Percentiles rank a stretch among this genome's conserved stretches.
phyloP scores from a whole-genome alignment of 2,888 invertebrate species.

The Protula sp. region DNA sequence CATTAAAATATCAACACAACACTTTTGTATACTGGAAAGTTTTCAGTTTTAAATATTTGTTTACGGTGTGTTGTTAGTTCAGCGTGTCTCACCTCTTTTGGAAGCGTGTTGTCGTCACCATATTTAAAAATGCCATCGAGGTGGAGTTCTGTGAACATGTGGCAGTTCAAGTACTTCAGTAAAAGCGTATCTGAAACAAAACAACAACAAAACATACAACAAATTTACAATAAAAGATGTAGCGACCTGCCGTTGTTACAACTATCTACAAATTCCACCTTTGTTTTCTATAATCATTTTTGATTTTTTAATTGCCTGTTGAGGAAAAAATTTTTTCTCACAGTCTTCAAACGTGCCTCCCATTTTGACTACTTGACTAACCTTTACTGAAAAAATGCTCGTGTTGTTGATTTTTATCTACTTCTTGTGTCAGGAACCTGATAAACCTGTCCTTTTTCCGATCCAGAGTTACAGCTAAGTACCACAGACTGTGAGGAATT shows the following conservation, averaged over 20 bases:
- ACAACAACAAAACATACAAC: neutral
- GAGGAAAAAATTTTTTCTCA: no score
- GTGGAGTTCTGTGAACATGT: constrained; percentile 54
- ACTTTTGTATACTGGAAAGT: neutral
- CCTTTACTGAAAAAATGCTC: no score
- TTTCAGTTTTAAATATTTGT: no score
- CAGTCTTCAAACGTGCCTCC: neutral
- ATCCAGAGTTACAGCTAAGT: constrained; percentile 47
- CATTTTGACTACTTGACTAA: constrained; percentile 24
- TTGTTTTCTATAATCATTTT: no score
- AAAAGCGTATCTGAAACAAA: constrained; percentile 39
- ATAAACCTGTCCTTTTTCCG: constrained; percentile 44
- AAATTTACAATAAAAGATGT: neutral
- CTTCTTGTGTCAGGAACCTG: constrained; percentile 42
- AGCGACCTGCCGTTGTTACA: no score
- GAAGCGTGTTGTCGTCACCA: constrained; percentile 51
- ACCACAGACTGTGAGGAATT: constrained; percentile 51
- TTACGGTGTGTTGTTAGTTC: no score
- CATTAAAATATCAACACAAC: neutral
- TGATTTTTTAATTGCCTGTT: no score
- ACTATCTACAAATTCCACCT: no score
- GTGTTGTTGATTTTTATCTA: no score
- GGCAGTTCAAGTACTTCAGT: constrained; percentile 42
- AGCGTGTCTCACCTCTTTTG: constrained; percentile 53
- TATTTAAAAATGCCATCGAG: constrained; percentile 55